Base-by-base conservation (phyloP, 2,797 vertebrate genomes). In the Sebastes glaucus region DNA sequence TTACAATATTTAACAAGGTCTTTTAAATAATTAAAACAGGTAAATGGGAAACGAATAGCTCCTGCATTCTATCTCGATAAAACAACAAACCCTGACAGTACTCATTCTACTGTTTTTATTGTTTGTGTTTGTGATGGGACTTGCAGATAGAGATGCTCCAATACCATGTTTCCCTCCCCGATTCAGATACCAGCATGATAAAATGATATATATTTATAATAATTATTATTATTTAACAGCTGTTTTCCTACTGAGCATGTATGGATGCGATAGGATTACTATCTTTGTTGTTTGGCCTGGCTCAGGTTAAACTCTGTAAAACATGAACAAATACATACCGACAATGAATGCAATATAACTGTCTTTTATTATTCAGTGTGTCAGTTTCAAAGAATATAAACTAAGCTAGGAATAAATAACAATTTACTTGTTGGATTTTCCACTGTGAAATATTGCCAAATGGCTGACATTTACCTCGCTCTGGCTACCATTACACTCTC, bases 1-100 rank as follows among this genome's bases (percentile, higher is more conserved):
- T 86, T 73, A 60, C 75, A 87, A 77, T 67, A 88, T 86, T 79
- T 64, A 84, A 84, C 25, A 62, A 77, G 27, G 53, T 28, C 63
- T 84, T 81, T 76, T 86, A n/a, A 89, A 91, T 83, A 85, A 87
- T 84, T 91, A 53, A 81, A 88, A 70, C 33, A 10, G 20, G 68
- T 33, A 68, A 84, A 78, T 80, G 64, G 53, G 75, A 84, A 85
- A 53, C 30, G 4, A 90, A 79, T 80, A 64, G 38, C 32, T 74
- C 56, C 60, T 60, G 42, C n/a, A 28, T 69, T 80, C 9, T 55
- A 23, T 78, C 42, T 60, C 55, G 67, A 60, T 2, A 74, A 63
- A 18, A 80, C 53, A 77, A 60, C 73, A 69, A 59, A 63, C 61
- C 9, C 20, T 7, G 38, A 32, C 8, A 23, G 13, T 30, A 7